Conservation (phyloP, 2,888 invertebrate species). For the Plebejus melissa region DNA sequence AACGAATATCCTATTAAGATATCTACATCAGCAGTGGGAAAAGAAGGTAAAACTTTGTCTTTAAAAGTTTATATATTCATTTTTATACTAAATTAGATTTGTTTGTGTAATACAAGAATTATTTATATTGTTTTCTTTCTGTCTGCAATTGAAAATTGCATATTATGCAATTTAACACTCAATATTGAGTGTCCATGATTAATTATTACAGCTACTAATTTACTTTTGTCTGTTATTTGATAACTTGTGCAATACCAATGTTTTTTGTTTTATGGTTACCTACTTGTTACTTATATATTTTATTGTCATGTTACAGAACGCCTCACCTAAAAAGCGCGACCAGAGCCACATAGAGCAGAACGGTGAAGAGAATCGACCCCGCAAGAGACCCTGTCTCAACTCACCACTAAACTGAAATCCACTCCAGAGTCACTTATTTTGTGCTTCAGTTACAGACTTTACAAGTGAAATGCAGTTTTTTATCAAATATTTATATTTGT, state of each 20-base stretch:
- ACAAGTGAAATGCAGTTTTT: conserved; percentile 60
- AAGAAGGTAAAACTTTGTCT: conserved; percentile 82
- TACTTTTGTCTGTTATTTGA: neutral
- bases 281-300: conserved; percentile 31
- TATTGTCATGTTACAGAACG: conserved; percentile 57
- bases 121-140: no score
- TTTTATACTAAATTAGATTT: neutral
- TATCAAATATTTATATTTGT: conserved; percentile 48
- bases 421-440: conserved; percentile 44
- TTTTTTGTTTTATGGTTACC: conserved; percentile 7
- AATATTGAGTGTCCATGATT: neutral
- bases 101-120: neutral
- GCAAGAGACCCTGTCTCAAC: conserved; percentile 80
- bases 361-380: conserved; percentile 76
- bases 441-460: conserved; percentile 63
- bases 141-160: no score
- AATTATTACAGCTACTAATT: neutral
- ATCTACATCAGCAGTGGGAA: conserved; percentile 97
- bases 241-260: neutral
- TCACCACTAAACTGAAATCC: conserved; percentile 60
- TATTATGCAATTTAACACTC: neutral
- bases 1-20: conserved; percentile 94
- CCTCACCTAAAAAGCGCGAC: conserved; percentile 81
- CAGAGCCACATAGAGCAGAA: conserved; percentile 75
- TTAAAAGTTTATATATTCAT: neutral